Percentiles rank a stretch among this genome's conserved stretches.
These are phyloP conservation scores for Eupithecia subfuscata DNA, from an alignment of 2,888 invertebrate species.

Conservation along the genomic window DNA sequence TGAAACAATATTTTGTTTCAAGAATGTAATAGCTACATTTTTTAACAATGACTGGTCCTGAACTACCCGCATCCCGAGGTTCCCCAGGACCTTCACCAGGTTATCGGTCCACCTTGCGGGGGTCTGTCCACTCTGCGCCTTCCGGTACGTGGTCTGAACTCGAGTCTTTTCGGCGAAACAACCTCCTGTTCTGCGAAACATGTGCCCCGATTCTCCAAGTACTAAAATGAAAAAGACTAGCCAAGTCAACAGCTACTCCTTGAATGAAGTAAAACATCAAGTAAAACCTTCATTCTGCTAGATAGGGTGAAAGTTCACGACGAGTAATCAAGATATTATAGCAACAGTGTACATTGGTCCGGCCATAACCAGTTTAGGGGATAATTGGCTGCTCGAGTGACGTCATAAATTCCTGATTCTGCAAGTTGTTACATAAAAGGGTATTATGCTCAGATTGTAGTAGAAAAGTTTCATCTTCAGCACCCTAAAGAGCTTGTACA, in stretches of 20 bases:
- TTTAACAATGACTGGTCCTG: too few species aligned
- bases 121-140: too few species aligned
- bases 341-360: conserved; percentile 19
- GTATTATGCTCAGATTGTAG: conserved; percentile 20
- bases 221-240: too few species aligned
- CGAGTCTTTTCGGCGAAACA: too few species aligned
- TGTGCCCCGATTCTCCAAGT: too few species aligned
- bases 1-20: too few species aligned
- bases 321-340: conserved; percentile 22
- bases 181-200: too few species aligned
- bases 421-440: conserved; percentile 38
- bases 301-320: conserved; percentile 12
- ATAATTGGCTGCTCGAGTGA: conserved; percentile 38
- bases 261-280: not conserved
- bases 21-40: too few species aligned
- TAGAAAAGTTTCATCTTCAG: not conserved
- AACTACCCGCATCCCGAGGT: too few species aligned
- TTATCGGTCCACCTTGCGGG: too few species aligned
- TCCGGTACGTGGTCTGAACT: too few species aligned
- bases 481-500: not conserved
- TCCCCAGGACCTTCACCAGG: too few species aligned
- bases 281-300: not conserved
- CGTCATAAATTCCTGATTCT: conserved; percentile 39
- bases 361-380: conserved; percentile 36
- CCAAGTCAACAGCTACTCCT: not conserved